Base-by-base conservation (phyloP, 2,888 invertebrate genomes). In the Vesta saturnalis region DNA sequence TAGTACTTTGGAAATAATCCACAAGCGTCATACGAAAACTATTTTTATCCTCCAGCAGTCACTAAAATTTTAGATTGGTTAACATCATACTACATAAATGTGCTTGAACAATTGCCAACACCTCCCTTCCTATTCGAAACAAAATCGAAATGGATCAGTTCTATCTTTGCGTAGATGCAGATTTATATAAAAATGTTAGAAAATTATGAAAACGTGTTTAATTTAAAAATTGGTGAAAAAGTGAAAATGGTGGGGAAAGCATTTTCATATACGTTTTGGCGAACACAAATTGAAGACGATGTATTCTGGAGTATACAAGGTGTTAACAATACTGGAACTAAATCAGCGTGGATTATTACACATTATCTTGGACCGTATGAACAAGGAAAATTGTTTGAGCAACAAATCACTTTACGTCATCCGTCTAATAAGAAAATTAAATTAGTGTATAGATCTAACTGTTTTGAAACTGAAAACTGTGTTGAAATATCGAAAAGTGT, bases 231-330 rank as follows among this genome's bases (percentile, higher is more conserved):
- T 63, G 82, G 82, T 47, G 76, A 74, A 6, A 77, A 76, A 62
- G 77, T 83, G 4, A 78, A 77, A 65, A 68, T 82, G 52, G 73
- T 72, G 0, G 83, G 82, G 3, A 83, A 82, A 72, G 79, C 80
- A 5, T 83, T 81, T 70, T 82, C 83, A 0, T 82, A 81, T 69
- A 83, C 83, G 0, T 82, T 83, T 66, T 83, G 83, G 83, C 74
- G 83, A 39, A 82, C 82, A 1, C 80, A 81, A 72, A 78, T 81
- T 39, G 75, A 79, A 60, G 76, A 78, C 10, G 81, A 83, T 57
- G 74, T 83, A n/a, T 83, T 83, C 64, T 83, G 83, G 83, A 83
- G 82, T 62, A 78, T 83, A 0, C 83, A 83, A 74, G 83, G 83
- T 46, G 66, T 72, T 49, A 79, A 80, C 67, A 79, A 80, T 35